Evolutionary conservation across 2,888 invertebrate species (phyloP).

Genomic region (Eubasilissa splendida): DNA sequence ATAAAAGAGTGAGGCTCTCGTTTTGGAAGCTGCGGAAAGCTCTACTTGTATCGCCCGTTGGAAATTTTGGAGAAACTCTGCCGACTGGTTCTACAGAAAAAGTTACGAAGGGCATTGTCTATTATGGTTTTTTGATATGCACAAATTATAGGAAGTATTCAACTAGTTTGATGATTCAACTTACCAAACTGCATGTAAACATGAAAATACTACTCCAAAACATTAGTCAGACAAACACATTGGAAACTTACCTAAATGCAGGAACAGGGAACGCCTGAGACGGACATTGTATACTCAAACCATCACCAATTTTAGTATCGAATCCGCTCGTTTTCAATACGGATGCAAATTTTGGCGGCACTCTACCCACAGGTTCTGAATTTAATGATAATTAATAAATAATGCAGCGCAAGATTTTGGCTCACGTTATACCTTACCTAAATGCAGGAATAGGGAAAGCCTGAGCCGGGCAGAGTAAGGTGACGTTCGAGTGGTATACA

Average conservation of each 20-base stretch:
- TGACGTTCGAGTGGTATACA: slow-evolving; percentile 67
- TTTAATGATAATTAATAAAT: slow-evolving; percentile 35
- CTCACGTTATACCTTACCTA: slow-evolving; percentile 73
- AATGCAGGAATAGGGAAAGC: slow-evolving; percentile 81
- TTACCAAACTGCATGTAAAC: neutral
- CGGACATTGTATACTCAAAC: slow-evolving; percentile 69
- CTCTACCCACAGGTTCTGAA: slow-evolving; percentile 70
- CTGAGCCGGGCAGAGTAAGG: slow-evolving; percentile 78
- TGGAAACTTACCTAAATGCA: slow-evolving; percentile 50
- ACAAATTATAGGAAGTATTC: neutral
- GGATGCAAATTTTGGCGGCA: slow-evolving; percentile 73
- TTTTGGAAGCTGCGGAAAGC: slow-evolving; percentile 70
- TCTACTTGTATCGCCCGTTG: slow-evolving; percentile 78
- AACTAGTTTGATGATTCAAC: neutral
- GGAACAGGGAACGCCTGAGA: slow-evolving; percentile 71
- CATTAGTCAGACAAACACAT: neutral
- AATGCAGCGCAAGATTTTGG: neutral
- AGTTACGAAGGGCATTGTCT: slow-evolving; percentile 2
- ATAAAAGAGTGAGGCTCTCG: slow-evolving; percentile 75
- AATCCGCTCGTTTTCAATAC: slow-evolving; percentile 67
- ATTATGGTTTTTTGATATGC: neutral
- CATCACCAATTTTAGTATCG: slow-evolving; percentile 62
- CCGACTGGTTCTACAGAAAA: slow-evolving; percentile 73
- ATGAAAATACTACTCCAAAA: neutral
- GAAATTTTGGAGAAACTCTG: slow-evolving; percentile 80